Conservation (phyloP, 2,113 vertebrate genomes). For the Thermophis baileyi region DNA sequence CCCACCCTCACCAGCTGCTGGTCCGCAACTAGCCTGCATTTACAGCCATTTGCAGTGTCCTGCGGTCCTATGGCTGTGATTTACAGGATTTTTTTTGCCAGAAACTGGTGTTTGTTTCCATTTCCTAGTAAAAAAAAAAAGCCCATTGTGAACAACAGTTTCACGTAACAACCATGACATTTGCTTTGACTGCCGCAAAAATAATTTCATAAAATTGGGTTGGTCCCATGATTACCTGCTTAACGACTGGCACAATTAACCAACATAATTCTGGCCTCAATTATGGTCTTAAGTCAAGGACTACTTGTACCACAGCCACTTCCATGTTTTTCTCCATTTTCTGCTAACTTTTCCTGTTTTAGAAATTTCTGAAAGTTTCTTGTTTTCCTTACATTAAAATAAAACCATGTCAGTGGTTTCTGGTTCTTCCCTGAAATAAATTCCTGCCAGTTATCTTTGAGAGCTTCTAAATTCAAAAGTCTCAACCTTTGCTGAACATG, state of each 20-base stretch:
- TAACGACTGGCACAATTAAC: neutral
- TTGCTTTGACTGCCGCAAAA: neutral
- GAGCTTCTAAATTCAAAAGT: neutral
- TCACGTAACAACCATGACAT: neutral
- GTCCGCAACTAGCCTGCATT: neutral
- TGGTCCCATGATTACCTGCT: neutral
- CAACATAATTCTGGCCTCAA: neutral
- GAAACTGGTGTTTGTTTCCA: neutral
- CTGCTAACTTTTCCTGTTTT: neutral
- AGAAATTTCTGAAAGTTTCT: neutral
- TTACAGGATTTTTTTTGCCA: neutral
- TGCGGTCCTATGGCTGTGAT: neutral
- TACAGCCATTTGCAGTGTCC: neutral
- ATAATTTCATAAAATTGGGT: neutral
- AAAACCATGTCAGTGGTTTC: neutral
- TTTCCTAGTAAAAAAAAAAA: neutral
- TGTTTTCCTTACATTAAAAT: neutral
- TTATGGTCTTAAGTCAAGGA: neutral
- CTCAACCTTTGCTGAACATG: neutral
- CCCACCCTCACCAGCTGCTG: no score
- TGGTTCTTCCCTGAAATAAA: neutral
- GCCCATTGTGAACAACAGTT: neutral
- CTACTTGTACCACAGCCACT: neutral
- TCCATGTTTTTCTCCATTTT: neutral
- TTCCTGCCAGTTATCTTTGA: neutral